Conservation (phyloP, 2,888 invertebrate species). For the Caenorhabditis drosophilae region DNA sequence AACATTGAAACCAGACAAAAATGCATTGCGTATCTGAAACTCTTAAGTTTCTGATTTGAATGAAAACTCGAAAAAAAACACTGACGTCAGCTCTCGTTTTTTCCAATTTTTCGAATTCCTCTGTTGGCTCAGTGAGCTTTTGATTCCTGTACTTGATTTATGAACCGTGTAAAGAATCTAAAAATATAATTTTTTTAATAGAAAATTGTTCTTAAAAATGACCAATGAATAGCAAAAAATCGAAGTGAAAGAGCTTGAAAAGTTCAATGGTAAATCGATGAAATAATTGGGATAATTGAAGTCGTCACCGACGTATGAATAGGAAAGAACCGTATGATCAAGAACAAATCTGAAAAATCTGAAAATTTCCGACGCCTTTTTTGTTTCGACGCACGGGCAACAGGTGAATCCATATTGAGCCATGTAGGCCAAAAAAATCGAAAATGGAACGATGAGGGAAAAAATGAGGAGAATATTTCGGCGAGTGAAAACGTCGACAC, state of each 20-base stretch:
- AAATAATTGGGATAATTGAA: slow-evolving; percentile 47
- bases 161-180: slow-evolving; percentile 29
- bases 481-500: slow-evolving; percentile 28
- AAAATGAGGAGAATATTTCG: slow-evolving; percentile 18
- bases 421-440: slow-evolving; percentile 26
- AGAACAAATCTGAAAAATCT: slow-evolving; percentile 47
- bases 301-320: slow-evolving; percentile 27
- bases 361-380: too few relatives aligned
- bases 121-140: slow-evolving; percentile 7
- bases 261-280: slow-evolving; percentile 47
- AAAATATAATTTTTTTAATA: not conserved
- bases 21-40: slow-evolving; percentile 47
- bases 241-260: slow-evolving; percentile 30
- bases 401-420: slow-evolving; percentile 45
- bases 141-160: slow-evolving; percentile 24
- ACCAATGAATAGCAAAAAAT: slow-evolving; percentile 41
- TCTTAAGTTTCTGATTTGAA: not conserved
- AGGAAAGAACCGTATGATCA: slow-evolving; percentile 39
- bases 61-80: not conserved
- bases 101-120: slow-evolving; percentile 10
- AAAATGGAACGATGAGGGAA: slow-evolving; percentile 22
- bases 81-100: slow-evolving; percentile 30
- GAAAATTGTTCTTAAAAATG: not conserved
- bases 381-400: slow-evolving; percentile 36
- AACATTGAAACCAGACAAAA: slow-evolving; percentile 47